These are phyloP conservation scores for Saimiri boliviensis DNA, from an alignment of 2,113 vertebrate genomes.

Conservation along the genomic window DNA sequence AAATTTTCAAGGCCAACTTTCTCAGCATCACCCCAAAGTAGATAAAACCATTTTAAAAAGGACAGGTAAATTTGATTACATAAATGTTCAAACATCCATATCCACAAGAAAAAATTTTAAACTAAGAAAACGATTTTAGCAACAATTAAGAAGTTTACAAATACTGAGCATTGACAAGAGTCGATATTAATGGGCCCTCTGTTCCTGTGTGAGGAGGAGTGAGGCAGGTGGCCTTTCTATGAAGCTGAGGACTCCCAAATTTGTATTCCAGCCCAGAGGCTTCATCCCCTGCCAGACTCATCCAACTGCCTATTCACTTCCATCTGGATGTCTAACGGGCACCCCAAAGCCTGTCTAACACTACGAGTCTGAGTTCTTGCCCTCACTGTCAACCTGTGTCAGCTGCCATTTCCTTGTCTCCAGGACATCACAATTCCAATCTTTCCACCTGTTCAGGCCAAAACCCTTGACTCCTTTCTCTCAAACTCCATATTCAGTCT, in stretches of 20 bases:
- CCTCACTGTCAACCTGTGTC: not conserved
- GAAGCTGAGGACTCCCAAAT: not conserved
- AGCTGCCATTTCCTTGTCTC: not conserved
- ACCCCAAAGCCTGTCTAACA: not conserved
- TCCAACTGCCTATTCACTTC: not conserved
- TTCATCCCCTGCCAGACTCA: not conserved
- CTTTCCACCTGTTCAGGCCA: not conserved
- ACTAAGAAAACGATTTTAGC: not conserved
- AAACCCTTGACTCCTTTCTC: not conserved
- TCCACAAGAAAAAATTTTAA: not conserved
- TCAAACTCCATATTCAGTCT: not conserved
- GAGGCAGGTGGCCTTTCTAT: not conserved
- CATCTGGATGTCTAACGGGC: not conserved
- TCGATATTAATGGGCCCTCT: not conserved
- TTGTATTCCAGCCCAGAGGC: not conserved
- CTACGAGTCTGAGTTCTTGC: not conserved
- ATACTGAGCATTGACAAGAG: not conserved
- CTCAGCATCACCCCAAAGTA: not conserved
- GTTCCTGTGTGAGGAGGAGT: not conserved
- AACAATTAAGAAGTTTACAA: not conserved
- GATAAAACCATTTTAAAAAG: not conserved
- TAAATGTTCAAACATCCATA: conserved; percentile 4
- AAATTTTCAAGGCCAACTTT: conserved; percentile 19
- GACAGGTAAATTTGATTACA: not conserved
- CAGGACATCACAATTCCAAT: not conserved